Percentiles rank a stretch among this genome's conserved stretches.
Conservation (phyloP, 2,797 vertebrate species). For the Cossypha caffra region DNA sequence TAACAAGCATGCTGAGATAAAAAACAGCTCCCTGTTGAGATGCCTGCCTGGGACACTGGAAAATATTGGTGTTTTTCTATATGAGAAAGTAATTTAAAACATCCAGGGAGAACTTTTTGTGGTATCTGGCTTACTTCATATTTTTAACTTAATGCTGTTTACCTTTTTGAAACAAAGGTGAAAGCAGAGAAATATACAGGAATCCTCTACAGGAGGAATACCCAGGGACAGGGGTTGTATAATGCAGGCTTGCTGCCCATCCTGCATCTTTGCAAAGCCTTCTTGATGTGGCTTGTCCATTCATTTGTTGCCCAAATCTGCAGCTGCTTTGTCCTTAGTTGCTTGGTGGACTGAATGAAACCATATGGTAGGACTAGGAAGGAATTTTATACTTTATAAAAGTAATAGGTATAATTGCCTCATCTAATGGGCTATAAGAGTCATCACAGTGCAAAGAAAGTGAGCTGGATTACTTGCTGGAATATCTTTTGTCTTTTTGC, state of each 20-base stretch:
- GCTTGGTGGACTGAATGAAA: not conserved
- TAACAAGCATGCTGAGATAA: not conserved
- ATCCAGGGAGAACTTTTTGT: not conserved
- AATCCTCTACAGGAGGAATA: not conserved
- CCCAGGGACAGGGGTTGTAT: not conserved
- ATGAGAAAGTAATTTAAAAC: not conserved
- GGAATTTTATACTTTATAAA: not conserved
- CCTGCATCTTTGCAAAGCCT: not conserved
- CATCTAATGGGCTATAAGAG: not conserved
- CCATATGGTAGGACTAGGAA: not conserved
- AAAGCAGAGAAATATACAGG: not conserved
- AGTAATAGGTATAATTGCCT: not conserved
- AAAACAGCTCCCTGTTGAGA: not conserved
- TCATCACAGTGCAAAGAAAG: not conserved
- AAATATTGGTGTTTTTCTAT: not conserved
- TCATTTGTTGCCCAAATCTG: not conserved
- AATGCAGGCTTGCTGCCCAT: not conserved
- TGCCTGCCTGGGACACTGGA: accelerated
- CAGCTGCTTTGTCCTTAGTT: not conserved
- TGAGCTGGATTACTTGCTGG: not conserved
- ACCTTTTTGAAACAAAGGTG: not conserved
- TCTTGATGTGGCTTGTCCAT: not conserved
- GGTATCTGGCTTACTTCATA: not conserved
- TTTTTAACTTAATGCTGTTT: not conserved
- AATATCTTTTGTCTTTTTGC: not conserved